phyloP scores from a whole-genome alignment of 2,113 vertebrate genomes.

The Microcebus jonahi region DNA sequence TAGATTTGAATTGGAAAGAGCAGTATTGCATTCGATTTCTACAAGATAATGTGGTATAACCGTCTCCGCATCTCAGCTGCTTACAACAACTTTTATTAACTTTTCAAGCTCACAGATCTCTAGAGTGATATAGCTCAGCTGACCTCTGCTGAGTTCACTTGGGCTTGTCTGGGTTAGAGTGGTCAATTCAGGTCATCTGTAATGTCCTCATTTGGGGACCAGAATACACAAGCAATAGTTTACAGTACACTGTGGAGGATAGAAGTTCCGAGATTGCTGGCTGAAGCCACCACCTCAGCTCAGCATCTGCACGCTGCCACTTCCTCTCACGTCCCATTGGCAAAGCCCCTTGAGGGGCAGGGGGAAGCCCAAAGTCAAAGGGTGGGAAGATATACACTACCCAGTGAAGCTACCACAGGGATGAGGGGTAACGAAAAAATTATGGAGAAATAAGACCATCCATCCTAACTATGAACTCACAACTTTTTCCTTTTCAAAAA shows the following conservation, averaged over 20 bases:
- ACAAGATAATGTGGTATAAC: neutral
- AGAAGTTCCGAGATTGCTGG: neutral
- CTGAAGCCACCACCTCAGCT: neutral
- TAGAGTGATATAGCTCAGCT: neutral
- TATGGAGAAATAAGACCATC: neutral
- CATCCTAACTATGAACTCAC: neutral
- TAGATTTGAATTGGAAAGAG: neutral
- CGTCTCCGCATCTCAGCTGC: neutral
- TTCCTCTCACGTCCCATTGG: neutral
- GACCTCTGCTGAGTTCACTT: neutral
- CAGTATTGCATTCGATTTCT: neutral
- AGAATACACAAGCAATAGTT: neutral
- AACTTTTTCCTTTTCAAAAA: constrained; percentile 9
- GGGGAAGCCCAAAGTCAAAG: neutral
- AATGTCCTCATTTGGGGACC: neutral
- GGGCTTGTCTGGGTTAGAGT: neutral
- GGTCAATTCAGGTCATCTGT: neutral
- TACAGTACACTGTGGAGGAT: neutral
- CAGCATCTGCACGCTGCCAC: neutral
- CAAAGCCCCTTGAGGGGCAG: neutral
- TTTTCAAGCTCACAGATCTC: neutral
- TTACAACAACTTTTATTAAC: neutral
- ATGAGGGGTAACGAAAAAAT: neutral
- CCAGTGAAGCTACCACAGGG: neutral
- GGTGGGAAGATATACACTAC: neutral